Percentiles rank a stretch among this genome's conserved stretches.
Evolutionary conservation across 2,888 invertebrate species (phyloP).

Genomic region (Drosophila atripex): DNA sequence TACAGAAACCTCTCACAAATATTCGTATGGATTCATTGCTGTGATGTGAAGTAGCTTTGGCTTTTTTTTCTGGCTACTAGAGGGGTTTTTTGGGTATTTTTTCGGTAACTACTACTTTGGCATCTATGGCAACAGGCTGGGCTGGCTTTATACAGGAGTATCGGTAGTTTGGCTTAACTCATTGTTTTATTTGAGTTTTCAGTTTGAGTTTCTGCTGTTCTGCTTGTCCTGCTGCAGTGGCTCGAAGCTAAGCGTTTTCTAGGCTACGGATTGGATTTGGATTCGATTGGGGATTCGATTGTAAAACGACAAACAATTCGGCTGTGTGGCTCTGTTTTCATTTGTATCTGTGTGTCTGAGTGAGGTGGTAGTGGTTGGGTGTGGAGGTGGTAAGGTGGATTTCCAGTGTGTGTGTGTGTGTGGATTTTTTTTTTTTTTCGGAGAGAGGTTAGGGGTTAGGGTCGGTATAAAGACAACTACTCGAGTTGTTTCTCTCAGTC

Average conservation of each 20-base stretch:
- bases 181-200: constrained; percentile 15
- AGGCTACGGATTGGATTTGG: constrained; percentile 23
- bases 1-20: constrained; percentile 81
- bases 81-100: constrained; percentile 23
- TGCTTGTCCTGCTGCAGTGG: constrained; percentile 54
- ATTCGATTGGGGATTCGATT: constrained; percentile 38
- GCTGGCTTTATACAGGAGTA: constrained; percentile 43
- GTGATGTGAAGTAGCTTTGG: constrained; percentile 73
- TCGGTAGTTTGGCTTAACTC: constrained; percentile 28
- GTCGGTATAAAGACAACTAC: constrained; percentile 32
- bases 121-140: constrained; percentile 57
- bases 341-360: constrained; percentile 10
- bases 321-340: constrained; percentile 35
- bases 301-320: constrained; percentile 43
- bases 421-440: constrained; percentile 29
- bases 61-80: constrained; percentile 61
- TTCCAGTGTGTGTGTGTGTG: constrained; percentile 34
- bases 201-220: constrained; percentile 39
- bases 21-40: constrained; percentile 55
- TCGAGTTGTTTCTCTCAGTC: constrained; percentile 48
- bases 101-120: constrained; percentile 35
- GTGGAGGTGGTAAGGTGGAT: neutral
- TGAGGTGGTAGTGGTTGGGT: constrained; percentile 7
- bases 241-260: constrained; percentile 66
- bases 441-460: constrained; percentile 7